Percentiles rank a stretch among this genome's conserved stretches.
Evolutionary conservation across 2,888 invertebrate species (phyloP).

Genomic region (Chrysopilus asiliformis): DNA sequence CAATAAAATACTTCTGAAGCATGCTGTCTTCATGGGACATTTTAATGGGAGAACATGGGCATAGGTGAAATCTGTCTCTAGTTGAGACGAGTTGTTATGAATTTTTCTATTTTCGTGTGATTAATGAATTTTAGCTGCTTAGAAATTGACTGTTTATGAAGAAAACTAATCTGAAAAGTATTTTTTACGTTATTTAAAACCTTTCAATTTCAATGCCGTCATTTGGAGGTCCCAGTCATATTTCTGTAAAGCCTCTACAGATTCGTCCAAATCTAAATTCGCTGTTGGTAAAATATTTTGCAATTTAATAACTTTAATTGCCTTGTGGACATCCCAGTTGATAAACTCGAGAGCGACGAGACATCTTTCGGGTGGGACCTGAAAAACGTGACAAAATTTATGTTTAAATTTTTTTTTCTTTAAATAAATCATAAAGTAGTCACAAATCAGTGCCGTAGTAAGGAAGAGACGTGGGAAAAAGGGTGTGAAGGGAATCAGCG

Average conservation of each 20-base stretch:
- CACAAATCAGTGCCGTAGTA: background rate
- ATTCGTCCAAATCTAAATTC: slow-evolving; percentile 26
- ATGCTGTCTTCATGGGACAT: no score
- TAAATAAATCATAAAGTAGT: background rate
- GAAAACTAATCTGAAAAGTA: no score
- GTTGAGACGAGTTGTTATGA: no score
- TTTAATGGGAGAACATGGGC: no score
- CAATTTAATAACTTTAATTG: slow-evolving; percentile 52
- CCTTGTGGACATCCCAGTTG: slow-evolving; percentile 79
- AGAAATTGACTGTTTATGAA: no score
- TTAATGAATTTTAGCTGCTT: no score
- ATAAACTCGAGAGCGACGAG: slow-evolving; percentile 67
- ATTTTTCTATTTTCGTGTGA: no score
- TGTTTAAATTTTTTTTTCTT: background rate
- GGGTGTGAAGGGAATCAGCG: no score
- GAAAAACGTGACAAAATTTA: no score
- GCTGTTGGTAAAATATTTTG: slow-evolving; percentile 29
- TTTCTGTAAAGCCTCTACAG: slow-evolving; percentile 29
- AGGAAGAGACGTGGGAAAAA: background rate
- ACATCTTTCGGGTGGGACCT: slow-evolving; percentile 63
- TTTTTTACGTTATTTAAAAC: no score
- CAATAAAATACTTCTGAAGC: no score
- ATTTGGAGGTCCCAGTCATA: slow-evolving; percentile 35
- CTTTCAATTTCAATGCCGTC: slow-evolving; percentile 28
- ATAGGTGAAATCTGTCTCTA: no score